Evolutionary conservation across 92 coral and sea anemone species (phyloP).

Genomic region (Zoanthus sansibaricus): DNA sequence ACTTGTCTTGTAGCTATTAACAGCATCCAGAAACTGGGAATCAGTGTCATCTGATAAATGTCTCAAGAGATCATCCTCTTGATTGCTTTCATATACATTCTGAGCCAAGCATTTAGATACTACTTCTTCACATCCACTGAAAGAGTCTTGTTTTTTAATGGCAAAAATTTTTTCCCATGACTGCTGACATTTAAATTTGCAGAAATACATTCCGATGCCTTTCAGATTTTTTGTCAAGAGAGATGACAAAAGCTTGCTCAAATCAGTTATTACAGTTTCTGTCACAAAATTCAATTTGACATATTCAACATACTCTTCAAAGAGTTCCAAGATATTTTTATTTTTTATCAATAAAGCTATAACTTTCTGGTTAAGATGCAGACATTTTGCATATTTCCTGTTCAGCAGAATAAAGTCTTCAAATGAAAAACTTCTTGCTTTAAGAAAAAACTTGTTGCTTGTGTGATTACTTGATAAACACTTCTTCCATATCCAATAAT

Average conservation of each 20-base stretch:
- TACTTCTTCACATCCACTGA: neutral
- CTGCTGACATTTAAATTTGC: neutral
- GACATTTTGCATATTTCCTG: slow-evolving; percentile 41
- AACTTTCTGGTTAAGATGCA: slow-evolving; percentile 33
- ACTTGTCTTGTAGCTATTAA: too few relatives aligned
- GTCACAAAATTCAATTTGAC: slow-evolving; percentile 10
- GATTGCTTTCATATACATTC: neutral
- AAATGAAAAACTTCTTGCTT: neutral
- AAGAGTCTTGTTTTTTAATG: neutral
- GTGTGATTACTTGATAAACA: neutral
- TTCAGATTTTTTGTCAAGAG: slow-evolving; percentile 17
- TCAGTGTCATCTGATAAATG: too few relatives aligned
- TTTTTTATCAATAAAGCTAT: neutral
- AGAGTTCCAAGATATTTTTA: slow-evolving; percentile 9
- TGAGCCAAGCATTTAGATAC: neutral
- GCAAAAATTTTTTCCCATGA: slow-evolving; percentile 10
- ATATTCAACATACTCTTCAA: slow-evolving; percentile 30
- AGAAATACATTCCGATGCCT: slow-evolving; percentile 30
- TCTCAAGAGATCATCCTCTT: too few relatives aligned
- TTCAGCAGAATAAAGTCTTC: slow-evolving; percentile 17
- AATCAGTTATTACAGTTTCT: slow-evolving; percentile 1
- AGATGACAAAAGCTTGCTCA: neutral
- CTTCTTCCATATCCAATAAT: slow-evolving; percentile 31
- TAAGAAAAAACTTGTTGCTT: neutral
- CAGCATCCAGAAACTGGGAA: too few relatives aligned